Percentiles rank a stretch among this genome's conserved stretches.
phyloP scores from a whole-genome alignment of 2,888 invertebrate genomes.

The Hoplodrina ambigua region DNA sequence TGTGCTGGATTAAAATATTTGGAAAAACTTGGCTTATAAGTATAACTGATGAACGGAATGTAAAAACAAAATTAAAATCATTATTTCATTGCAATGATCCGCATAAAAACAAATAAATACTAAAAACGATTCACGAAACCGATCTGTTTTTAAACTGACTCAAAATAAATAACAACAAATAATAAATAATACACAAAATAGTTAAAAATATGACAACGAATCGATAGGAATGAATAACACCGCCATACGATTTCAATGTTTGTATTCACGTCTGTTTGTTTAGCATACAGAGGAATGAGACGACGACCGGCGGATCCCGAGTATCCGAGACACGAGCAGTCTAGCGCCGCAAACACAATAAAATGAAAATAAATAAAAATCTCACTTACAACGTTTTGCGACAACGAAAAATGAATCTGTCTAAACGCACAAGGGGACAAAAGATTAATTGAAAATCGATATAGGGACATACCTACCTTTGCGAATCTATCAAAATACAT shows the following conservation, averaged over 20 bases:
- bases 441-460: slow-evolving; percentile 89
- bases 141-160: slow-evolving; percentile 25
- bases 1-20: not conserved
- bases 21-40: not conserved
- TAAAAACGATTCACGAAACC: not conserved
- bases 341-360: slow-evolving; percentile 74
- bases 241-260: slow-evolving; percentile 81
- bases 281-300: slow-evolving; percentile 78
- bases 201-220: slow-evolving; percentile 69
- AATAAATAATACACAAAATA: slow-evolving; percentile 59
- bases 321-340: slow-evolving; percentile 56
- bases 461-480: slow-evolving; percentile 83
- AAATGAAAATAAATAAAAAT: slow-evolving; percentile 77
- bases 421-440: slow-evolving; percentile 83
- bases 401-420: slow-evolving; percentile 80
- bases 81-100: not conserved
- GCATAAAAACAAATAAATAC: not conserved
- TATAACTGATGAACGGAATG: not conserved
- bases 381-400: slow-evolving; percentile 73
- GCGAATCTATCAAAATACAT: slow-evolving; percentile 86
- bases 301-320: slow-evolving; percentile 70
- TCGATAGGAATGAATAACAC: slow-evolving; percentile 81
- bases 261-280: slow-evolving; percentile 80
- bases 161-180: slow-evolving; percentile 42
- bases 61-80: not conserved